phyloP scores from a whole-genome alignment of 2,797 vertebrate genomes.

The Gobionotothen gibberifrons region DNA sequence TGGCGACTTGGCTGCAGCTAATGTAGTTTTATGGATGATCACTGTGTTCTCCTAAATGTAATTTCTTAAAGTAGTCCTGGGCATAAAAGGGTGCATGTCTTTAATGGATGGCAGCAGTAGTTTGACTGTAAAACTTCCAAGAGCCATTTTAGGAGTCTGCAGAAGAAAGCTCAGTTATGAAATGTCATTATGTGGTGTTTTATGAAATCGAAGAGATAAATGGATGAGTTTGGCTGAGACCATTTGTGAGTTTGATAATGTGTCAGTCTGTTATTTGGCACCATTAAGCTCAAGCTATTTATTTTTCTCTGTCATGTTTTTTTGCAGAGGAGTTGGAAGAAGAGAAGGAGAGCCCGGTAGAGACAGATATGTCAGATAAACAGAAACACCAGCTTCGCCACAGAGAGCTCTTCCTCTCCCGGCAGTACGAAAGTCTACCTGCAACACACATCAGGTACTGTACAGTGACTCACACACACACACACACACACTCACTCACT shows the following conservation, averaged over 20 bases:
- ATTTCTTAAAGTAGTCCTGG: conserved; percentile 21
- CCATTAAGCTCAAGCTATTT: not conserved
- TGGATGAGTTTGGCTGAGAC: conserved; percentile 5
- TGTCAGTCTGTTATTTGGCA: not conserved
- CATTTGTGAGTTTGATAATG: conserved; percentile 18
- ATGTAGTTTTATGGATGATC: conserved; percentile 38
- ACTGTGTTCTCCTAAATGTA: conserved; percentile 13
- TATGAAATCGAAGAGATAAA: conserved; percentile 13
- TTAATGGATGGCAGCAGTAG: conserved; percentile 24
- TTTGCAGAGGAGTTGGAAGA: conserved; percentile 95
- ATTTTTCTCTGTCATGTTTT: conserved; percentile 25
- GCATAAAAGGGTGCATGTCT: conserved; percentile 3
- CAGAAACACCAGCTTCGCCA: conserved; percentile 98
- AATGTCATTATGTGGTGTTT: not conserved
- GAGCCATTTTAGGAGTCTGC: conserved; percentile 3
- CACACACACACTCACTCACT: not conserved
- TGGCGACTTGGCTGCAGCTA: conserved; percentile 34
- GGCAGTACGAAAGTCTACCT: conserved; percentile 95
- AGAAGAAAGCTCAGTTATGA: not conserved
- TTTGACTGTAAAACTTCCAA: conserved; percentile 1
- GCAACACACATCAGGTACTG: conserved; percentile 96
- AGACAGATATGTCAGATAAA: conserved; percentile 93
- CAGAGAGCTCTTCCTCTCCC: conserved; percentile 95
- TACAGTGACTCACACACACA: too few relatives aligned
- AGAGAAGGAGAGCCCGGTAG: conserved; percentile 91